These are phyloP conservation scores for Malthinus flaveolus DNA, from an alignment of 2,888 invertebrate species.

Conservation along the genomic window DNA sequence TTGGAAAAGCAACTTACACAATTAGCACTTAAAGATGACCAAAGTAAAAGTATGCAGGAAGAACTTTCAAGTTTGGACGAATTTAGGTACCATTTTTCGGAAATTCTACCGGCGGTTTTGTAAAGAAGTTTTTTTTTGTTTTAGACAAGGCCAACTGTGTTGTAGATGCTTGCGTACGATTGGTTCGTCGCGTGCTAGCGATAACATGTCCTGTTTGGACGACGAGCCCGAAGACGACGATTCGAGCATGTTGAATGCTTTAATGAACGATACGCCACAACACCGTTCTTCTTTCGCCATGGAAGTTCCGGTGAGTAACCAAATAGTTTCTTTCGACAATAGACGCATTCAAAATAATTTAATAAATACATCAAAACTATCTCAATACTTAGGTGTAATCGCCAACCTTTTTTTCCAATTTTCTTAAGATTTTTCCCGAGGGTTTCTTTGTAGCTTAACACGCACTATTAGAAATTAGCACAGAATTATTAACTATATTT, in stretches of 20 bases:
- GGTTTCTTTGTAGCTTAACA: too few species aligned
- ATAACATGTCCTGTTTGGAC: slow-evolving; percentile 66
- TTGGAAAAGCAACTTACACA: slow-evolving; percentile 71
- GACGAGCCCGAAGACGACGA: slow-evolving; percentile 73
- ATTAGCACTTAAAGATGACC: slow-evolving; percentile 68
- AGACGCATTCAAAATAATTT: too few species aligned
- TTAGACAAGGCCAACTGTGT: slow-evolving; percentile 81
- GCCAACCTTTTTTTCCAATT: slow-evolving; percentile 41
- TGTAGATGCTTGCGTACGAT: slow-evolving; percentile 75
- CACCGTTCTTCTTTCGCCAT: slow-evolving; percentile 49
- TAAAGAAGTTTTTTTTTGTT: slow-evolving; percentile 34
- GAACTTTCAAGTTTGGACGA: slow-evolving; percentile 83
- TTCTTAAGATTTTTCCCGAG: too few species aligned
- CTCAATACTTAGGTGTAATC: slow-evolving; percentile 36
- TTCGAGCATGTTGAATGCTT: slow-evolving; percentile 63
- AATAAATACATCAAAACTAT: slow-evolving; percentile 35
- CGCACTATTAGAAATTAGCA: too few species aligned
- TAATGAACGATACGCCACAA: slow-evolving; percentile 40
- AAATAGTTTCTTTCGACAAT: slow-evolving; percentile 6
- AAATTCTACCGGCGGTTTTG: too few species aligned
- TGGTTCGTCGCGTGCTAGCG: slow-evolving; percentile 56
- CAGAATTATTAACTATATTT: too few species aligned
- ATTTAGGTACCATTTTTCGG: slow-evolving; percentile 56
- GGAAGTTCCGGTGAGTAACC: slow-evolving; percentile 52
- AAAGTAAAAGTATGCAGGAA: slow-evolving; percentile 81